Evolutionary conservation across 2,113 vertebrate genomes (phyloP).

Genomic region (Leucosticte australis): DNA sequence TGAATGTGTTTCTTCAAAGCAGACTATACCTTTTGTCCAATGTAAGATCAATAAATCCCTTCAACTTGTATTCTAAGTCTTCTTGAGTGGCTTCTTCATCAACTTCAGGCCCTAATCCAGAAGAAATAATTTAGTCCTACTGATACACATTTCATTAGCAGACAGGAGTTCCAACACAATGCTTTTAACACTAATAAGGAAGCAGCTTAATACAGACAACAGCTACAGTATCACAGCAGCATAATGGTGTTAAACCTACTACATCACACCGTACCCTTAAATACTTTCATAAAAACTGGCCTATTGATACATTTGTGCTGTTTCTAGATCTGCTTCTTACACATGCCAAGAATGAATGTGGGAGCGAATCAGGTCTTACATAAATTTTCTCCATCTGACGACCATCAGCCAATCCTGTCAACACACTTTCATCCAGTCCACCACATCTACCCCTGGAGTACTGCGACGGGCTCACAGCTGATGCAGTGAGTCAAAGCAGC

Average conservation of each 20-base stretch:
- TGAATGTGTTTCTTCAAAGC: neutral
- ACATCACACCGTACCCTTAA: neutral
- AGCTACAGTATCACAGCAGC: neutral
- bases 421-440: neutral
- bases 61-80: slow-evolving; percentile 94
- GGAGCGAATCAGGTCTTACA: accelerated
- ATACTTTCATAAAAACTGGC: neutral
- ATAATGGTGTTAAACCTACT: neutral
- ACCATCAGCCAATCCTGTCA: neutral
- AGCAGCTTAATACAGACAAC: neutral
- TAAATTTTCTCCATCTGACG: neutral
- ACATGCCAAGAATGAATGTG: neutral
- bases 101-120: slow-evolving; percentile 82
- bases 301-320: neutral
- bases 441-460: neutral
- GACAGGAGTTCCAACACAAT: neutral
- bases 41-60: slow-evolving; percentile 93
- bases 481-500: neutral
- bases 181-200: neutral
- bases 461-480: accelerated
- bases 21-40: slow-evolving; percentile 90
- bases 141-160: neutral
- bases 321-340: neutral
- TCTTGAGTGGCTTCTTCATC: slow-evolving; percentile 90
- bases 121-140: neutral